These are phyloP conservation scores for Netelia virgata DNA, from an alignment of 2,888 invertebrate genomes.

Conservation along the genomic window DNA sequence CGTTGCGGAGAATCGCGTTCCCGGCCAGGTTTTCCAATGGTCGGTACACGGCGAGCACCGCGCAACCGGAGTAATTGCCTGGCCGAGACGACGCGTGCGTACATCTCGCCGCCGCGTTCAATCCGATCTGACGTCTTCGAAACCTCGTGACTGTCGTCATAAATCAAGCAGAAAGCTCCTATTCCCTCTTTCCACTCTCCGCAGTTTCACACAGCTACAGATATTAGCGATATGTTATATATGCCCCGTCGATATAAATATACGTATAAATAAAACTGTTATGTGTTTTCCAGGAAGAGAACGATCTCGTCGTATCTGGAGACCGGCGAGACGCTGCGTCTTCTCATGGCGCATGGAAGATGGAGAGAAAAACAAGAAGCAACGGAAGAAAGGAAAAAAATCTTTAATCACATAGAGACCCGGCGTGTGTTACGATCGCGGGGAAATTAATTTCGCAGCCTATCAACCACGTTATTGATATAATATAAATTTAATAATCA, in stretches of 20 bases:
- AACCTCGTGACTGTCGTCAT: constrained; percentile 67
- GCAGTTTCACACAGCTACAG: constrained; percentile 1
- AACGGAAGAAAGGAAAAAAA: constrained; percentile 16
- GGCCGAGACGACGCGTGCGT: constrained; percentile 33
- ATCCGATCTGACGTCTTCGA: constrained; percentile 67
- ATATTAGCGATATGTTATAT: constrained; percentile 11
- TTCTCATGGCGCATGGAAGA: constrained; percentile 32
- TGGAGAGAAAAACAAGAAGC: constrained; percentile 15
- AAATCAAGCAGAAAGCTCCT: constrained; percentile 64
- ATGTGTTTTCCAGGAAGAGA: constrained; percentile 64
- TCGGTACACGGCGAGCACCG: constrained; percentile 25
- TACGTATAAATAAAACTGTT: constrained; percentile 35
- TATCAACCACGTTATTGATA: constrained; percentile 22
- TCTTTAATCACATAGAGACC: constrained; percentile 51
- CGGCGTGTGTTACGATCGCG: constrained; percentile 6
- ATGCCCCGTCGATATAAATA: not conserved
- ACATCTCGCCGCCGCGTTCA: constrained; percentile 51
- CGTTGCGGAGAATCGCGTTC: not conserved
- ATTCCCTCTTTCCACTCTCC: constrained; percentile 34
- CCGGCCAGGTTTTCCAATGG: constrained; percentile 42
- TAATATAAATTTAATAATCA: constrained; percentile 34
- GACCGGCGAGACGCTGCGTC: constrained; percentile 46
- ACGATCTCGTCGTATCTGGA: constrained; percentile 38
- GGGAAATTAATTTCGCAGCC: constrained; percentile 27
- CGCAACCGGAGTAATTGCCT: constrained; percentile 65